Evolutionary conservation across 2,888 invertebrate species (phyloP).

Genomic region (Troides helena): DNA sequence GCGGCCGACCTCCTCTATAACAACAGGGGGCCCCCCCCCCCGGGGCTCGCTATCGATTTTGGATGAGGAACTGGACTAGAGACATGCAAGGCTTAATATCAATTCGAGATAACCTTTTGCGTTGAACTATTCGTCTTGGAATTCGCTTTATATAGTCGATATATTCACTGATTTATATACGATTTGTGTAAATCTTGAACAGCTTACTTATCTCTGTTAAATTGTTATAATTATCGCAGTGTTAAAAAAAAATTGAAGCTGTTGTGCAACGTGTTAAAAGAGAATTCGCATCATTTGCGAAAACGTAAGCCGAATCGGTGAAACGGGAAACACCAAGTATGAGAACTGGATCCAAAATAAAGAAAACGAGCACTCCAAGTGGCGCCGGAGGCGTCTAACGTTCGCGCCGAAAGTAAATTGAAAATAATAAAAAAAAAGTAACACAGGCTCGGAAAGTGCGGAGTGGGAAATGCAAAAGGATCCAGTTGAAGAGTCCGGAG

Average conservation of each 20-base stretch:
- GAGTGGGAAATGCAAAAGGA: conserved; percentile 57
- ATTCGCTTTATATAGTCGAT: background rate
- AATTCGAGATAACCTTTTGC: conserved; percentile 67
- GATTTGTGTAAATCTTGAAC: too few species aligned
- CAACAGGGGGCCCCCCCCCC: conserved; percentile 60
- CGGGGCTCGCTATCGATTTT: conserved; percentile 74
- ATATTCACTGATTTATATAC: too few species aligned
- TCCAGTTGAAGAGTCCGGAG: conserved; percentile 47
- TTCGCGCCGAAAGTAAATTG: conserved; percentile 51
- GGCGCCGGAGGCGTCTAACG: conserved; percentile 61
- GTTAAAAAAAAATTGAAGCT: too few species aligned
- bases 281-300: background rate
- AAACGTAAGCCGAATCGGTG: conserved; percentile 30
- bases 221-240: too few species aligned
- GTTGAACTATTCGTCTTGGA: conserved; percentile 13
- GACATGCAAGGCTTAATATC: conserved; percentile 78
- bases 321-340: conserved; percentile 44
- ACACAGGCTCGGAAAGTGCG: conserved; percentile 52
- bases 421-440: conserved; percentile 31
- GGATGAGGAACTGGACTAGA: conserved; percentile 78
- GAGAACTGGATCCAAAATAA: conserved; percentile 47
- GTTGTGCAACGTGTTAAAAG: background rate
- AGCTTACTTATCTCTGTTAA: too few species aligned
- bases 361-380: conserved; percentile 51
- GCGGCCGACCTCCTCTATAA: conserved; percentile 65